Conservation (phyloP, 2,888 invertebrate species). For the Ophraella communa region DNA sequence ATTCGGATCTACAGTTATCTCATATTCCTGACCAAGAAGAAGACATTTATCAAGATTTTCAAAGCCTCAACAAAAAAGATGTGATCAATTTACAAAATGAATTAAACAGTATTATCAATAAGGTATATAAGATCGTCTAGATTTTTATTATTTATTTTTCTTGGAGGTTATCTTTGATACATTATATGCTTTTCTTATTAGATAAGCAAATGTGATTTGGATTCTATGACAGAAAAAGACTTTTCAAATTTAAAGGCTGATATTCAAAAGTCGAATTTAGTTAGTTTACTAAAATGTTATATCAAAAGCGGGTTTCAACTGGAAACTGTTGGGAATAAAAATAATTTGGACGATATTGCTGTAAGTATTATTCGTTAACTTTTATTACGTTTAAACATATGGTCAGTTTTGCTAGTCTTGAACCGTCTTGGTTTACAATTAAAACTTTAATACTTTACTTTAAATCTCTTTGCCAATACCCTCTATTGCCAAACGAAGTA, state of each 20-base stretch:
- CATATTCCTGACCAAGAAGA: constrained; percentile 49
- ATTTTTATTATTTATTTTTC: background rate
- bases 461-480: too few relatives aligned
- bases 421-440: too few relatives aligned
- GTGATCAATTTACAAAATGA: constrained; percentile 49
- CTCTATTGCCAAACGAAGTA: too few relatives aligned
- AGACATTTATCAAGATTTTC: constrained; percentile 39
- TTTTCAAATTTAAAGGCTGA: constrained; percentile 45
- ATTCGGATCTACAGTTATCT: constrained; percentile 55
- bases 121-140: too few relatives aligned
- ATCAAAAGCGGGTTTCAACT: background rate
- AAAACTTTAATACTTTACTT: too few relatives aligned
- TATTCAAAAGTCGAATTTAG: constrained; percentile 47
- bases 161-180: background rate
- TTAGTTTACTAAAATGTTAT: constrained; percentile 49
- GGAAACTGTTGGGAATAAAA: constrained; percentile 54
- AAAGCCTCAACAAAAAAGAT: constrained; percentile 47
- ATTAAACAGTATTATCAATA: constrained; percentile 44
- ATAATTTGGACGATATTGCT: background rate
- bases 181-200: background rate
- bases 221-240: constrained; percentile 48
- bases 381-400: too few relatives aligned
- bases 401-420: too few relatives aligned
- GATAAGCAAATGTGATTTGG: constrained; percentile 47
- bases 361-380: background rate